Base-by-base conservation (phyloP, 2,113 vertebrate genomes). In the Atrichornis clamosus region DNA sequence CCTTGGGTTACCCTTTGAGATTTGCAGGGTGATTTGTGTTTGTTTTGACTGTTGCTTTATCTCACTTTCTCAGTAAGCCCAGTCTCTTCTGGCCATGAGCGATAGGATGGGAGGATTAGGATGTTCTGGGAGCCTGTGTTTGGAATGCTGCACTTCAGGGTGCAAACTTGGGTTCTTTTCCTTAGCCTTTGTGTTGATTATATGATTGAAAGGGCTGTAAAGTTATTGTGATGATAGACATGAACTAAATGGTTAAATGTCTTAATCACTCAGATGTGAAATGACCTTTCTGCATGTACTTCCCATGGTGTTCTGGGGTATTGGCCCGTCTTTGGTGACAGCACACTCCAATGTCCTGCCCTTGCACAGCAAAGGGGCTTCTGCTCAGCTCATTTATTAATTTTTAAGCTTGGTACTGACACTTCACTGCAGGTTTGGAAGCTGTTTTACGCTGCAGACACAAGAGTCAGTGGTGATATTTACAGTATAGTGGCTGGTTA, bases 1-100 rank as follows among this genome's bases (percentile, higher is more conserved):
- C 24, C 62, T 84, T 78, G 69, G 35, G 60, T 89, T 86, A 58
- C 55, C 30, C 79, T 93, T 87, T 52, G 89, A 91, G 95, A 88
- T 90, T 96, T 77, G 12, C 75, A 63, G 79, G 41, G 39, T 2
- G 1, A 50, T 81, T 53, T 69, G 50, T 87, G 81, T 85, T 93
- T 96, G 91, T 93, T 95, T 96, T 96, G 95, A 37, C 91, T 95
- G 76, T 84, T 84, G 47, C 53, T 78, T 97, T 96, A 90, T 96
- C 92, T 90, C 27, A 4, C 33, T 87, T 87, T 68, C 44, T 56
- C 37, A 42, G 27, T 7, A 49, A 80, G 49, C 73, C 32, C 28
- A 13, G 52, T 59, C 30, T 75, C 68, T 84, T 77, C 75, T 93
- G 92, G 72, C 9, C 2, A 10, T 13, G 55, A 53, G 59, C 44